Conservation (phyloP, 2,113 vertebrate species). For the Nothoprocta pentlandii region DNA sequence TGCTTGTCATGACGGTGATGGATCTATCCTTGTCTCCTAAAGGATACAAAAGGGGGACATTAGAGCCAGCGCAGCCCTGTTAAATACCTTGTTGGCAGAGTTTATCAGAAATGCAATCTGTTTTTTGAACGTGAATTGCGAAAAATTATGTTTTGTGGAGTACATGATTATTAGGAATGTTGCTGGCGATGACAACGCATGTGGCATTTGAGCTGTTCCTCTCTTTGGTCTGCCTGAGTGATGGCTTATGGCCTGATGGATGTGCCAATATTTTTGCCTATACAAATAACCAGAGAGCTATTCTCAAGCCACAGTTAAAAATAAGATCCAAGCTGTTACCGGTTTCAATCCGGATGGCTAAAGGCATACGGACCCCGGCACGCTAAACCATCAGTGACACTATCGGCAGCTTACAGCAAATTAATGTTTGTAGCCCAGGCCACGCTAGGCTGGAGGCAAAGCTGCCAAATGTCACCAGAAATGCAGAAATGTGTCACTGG, state of each 20-base stretch:
- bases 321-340: not conserved
- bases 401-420: not conserved
- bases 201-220: not conserved
- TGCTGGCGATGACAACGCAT: not conserved
- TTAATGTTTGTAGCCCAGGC: not conserved
- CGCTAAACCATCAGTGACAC: not conserved
- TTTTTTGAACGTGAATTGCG: not conserved
- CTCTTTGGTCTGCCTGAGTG: not conserved
- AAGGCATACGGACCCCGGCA: not conserved
- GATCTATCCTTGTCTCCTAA: constrained; percentile 16
- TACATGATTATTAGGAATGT: not conserved
- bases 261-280: not conserved
- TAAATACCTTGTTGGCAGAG: not conserved
- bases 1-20: not conserved
- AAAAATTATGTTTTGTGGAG: not conserved
- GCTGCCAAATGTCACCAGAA: not conserved
- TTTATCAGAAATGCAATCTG: not conserved
- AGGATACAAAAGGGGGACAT: not conserved
- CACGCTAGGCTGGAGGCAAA: not conserved
- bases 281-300: not conserved
- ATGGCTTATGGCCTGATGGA: not conserved
- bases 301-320: not conserved
- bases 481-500: not conserved
- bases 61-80: not conserved
- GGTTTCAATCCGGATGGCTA: not conserved